A percentile compares a stretch with the other conserved stretches of the same genome.
Conservation (phyloP, 2,113 vertebrate genomes). For the zebrafish (Danio rerio) region GRCz12tu NC_133192.1:29251501-29252000, state of each 20-base stretch:
- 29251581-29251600: background rate
- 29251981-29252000: background rate
- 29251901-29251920: conserved; percentile 66
- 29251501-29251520: background rate
- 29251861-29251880: conserved; percentile 65
- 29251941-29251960: conserved; percentile 54
- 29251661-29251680: conserved; percentile 26
- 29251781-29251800: background rate
- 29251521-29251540: background rate
- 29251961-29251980: background rate
- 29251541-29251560: conserved; percentile 13
- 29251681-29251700: background rate
- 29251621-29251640: background rate
- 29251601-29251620: background rate
- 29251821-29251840: conserved; percentile 58
- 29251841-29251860: conserved; percentile 57
- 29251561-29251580: background rate
- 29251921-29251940: conserved; percentile 63
- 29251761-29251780: background rate
- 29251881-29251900: conserved; percentile 58
- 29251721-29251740: background rate
- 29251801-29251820: conserved; percentile 35
- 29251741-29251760: background rate
- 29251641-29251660: conserved; percentile 46
- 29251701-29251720: background rate